Conservation (phyloP, 2,888 invertebrate species). For the Phyllotreta cruciferae region DNA sequence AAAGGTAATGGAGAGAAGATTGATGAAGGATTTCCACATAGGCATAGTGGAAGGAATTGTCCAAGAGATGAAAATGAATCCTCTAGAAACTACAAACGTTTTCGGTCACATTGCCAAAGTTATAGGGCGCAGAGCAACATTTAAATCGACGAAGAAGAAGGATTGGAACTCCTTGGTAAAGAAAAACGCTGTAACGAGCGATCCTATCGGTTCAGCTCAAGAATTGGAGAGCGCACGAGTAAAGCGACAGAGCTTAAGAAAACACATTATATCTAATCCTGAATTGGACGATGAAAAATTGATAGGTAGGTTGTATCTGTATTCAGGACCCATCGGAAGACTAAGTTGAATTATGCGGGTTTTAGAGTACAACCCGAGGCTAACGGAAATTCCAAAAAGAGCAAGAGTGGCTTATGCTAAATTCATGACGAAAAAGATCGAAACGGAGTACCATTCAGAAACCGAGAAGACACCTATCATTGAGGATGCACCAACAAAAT, state of each 20-base stretch:
- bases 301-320: constrained; percentile 62
- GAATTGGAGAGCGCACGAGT: constrained; percentile 70
- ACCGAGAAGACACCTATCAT: constrained; percentile 18
- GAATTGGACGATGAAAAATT: constrained; percentile 77
- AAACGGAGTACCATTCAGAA: constrained; percentile 55
- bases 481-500: neutral
- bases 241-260: constrained; percentile 75
- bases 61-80: constrained; percentile 69
- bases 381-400: constrained; percentile 76
- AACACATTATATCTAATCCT: constrained; percentile 71
- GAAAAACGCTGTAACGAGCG: constrained; percentile 70
- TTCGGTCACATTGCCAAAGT: constrained; percentile 85
- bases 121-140: constrained; percentile 69
- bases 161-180: constrained; percentile 88
- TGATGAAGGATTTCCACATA: constrained; percentile 89
- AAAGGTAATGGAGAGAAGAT: constrained; percentile 83
- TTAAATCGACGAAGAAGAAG: constrained; percentile 69
- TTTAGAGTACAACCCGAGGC: constrained; percentile 74
- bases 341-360: constrained; percentile 1
- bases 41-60: constrained; percentile 85
- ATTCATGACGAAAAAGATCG: constrained; percentile 80
- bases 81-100: constrained; percentile 77
- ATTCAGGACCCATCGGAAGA: neutral
- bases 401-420: constrained; percentile 87
- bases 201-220: constrained; percentile 81